Base-by-base conservation (phyloP, 2,888 invertebrate genomes). In the Galerucella nymphaeae region DNA sequence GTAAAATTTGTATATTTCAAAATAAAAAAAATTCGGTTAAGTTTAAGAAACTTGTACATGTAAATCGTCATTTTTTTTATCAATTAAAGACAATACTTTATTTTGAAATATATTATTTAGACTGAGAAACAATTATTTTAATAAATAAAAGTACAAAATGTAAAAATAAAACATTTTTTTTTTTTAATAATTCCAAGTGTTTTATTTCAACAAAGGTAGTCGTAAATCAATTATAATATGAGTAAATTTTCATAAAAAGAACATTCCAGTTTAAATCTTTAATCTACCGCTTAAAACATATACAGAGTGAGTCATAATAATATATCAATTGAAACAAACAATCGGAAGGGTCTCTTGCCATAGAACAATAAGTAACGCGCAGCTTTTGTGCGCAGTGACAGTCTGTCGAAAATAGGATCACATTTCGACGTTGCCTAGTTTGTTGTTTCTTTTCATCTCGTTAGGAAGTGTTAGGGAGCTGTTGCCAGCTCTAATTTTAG, bases 161-260 rank as follows among this genome's bases (percentile, higher is more conserved):
- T 65, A 65, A 53, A 41, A 65, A 65, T 65, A 53, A 65, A 65
- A 65, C 30, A 16, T 42, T 62, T 58, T 59, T 62, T 62, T 8
- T 61, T n/a, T n/a, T n/a, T n/a, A 61, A 42, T 13, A 62, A 64
- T 3, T 38, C 30, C 8, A 38, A 8, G 30, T 38, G 23, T 59
- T 18, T 18, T 53, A 53, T 59, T 38, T 9, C 10, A 38, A 59
- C 38, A 59, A n/a, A n/a, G n/a, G n/a, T 30, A 18, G 2, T 23
- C 8, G 18, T 13, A 23, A 14, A 48, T 48, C 5, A 48, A n/a
- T 13, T 14, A 6, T 6, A n/a, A 6, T 48, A 5, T 48, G 0
- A 45, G 11, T 23, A 23, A 3, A 23, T 23, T 3, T 23, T 23
- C 23, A n/a, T n/a, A n/a, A n/a, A 23, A 23, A 23, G 23, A 23